These are phyloP conservation scores for Oryzias javanicus DNA, from an alignment of 2,113 vertebrate species.

Conservation along the genomic window DNA sequence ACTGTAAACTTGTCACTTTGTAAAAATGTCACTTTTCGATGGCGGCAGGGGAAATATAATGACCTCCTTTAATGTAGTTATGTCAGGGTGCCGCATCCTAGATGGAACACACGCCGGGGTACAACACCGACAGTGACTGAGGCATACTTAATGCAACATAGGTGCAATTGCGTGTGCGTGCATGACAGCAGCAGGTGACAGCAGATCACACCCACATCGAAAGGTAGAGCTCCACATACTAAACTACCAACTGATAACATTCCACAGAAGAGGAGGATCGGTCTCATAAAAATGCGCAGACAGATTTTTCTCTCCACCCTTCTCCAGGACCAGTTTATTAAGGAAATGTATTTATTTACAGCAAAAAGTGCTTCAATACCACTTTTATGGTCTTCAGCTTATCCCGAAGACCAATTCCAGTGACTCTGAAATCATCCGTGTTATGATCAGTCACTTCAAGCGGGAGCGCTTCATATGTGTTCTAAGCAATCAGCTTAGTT, in stretches of 20 bases:
- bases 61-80: conserved; percentile 78
- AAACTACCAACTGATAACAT: conserved; percentile 68
- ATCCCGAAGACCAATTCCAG: conserved; percentile 24
- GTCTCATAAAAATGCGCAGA: conserved; percentile 22
- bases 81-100: conserved; percentile 73
- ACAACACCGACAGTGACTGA: conserved; percentile 49
- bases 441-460: conserved; percentile 44
- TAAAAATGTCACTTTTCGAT: conserved; percentile 77
- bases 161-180: conserved; percentile 26
- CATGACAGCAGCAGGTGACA: conserved; percentile 57
- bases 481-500: conserved; percentile 75
- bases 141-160: conserved; percentile 47
- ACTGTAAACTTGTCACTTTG: conserved; percentile 84
- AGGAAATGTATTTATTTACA: neutral
- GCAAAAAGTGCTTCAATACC: conserved; percentile 16
- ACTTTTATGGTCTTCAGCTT: conserved; percentile 3
- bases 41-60: conserved; percentile 78
- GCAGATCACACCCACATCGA: conserved; percentile 46
- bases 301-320: neutral
- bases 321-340: no score
- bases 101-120: conserved; percentile 69
- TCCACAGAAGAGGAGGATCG: conserved; percentile 24
- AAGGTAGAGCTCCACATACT: conserved; percentile 44
- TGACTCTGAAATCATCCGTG: conserved; percentile 48
- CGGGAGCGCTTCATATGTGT: conserved; percentile 52